These are phyloP conservation scores for Shinisaurus crocodilurus DNA, from an alignment of 2,113 vertebrate species.

Conservation along the genomic window DNA sequence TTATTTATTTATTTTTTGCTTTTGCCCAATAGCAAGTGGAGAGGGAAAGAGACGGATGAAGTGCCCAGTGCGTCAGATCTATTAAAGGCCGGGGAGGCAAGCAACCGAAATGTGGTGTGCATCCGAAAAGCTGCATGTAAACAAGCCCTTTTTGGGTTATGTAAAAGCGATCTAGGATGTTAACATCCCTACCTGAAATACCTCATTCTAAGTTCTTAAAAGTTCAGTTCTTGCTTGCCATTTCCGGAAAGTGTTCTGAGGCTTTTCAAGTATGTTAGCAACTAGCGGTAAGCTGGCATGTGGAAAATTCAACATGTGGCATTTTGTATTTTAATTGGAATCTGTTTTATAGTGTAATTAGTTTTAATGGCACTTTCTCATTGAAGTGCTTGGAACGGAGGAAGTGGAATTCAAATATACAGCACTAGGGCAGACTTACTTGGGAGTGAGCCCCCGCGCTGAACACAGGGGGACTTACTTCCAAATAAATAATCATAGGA, in stretches of 20 bases:
- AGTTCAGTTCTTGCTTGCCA: background rate
- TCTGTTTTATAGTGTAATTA: conserved; percentile 18
- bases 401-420: background rate
- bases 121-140: background rate
- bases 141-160: background rate
- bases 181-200: background rate
- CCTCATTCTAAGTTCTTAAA: background rate
- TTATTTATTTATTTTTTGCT: background rate
- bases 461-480: background rate
- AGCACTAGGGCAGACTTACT: background rate
- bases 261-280: background rate
- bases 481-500: background rate
- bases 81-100: background rate
- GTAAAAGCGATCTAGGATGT: background rate
- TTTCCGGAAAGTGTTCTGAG: background rate
- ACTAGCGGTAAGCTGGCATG: background rate
- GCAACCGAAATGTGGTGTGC: background rate
- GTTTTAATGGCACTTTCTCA: conserved; percentile 9
- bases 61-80: background rate
- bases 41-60: background rate
- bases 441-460: background rate
- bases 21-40: background rate
- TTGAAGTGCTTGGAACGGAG: background rate
- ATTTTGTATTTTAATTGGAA: conserved; percentile 20
- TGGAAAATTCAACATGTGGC: conserved; percentile 10